Base-by-base conservation (phyloP, 2,113 vertebrate species). In the Leucoraja erinaceus region DNA sequence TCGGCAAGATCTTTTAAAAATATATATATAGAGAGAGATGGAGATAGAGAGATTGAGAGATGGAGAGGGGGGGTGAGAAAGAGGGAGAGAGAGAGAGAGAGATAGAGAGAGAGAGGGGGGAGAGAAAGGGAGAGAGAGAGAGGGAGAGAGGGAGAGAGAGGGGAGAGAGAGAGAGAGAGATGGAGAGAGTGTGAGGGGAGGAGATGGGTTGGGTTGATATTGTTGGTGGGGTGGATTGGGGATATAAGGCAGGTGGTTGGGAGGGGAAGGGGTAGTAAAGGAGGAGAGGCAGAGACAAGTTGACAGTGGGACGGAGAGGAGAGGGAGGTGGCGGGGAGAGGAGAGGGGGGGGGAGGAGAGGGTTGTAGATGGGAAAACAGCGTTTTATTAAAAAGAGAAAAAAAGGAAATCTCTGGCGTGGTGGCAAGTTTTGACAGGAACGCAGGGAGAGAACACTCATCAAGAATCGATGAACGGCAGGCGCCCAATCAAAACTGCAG, bases 401-500 rank as follows among this genome's bases (percentile, higher is more conserved):
- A 94, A 94, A 94, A 97, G 14, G 94, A 93, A 94, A 94, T 54
- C 95, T 95, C 95, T 95, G 95, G 95, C 94, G 95, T 95, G 96
- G 95, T 96, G 96, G 95, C 90, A 92, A 93, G 95, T 95, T 95
- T 96, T 96, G 96, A 96, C 96, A 97, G 96, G 96, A 97, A 96
- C 94, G 94, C 94, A 94, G 95, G 95, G 96, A 47, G 38, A 47
- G 38, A 47, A 47, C 38, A 96, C 95, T 96, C 95, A 96, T 95
- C 38, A 95, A 93, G 94, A 95, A 95, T 95, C 96, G 96, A 95
- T 95, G 96, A 96, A 96, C 96, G 97, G 96, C 96, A 96, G 96
- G 96, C 96, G 96, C 96, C 97, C 97, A 97, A 97, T 97, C 96
- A 97, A 96, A 97, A 96, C 95, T 96, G 96, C 97, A 97, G 96